Percentiles rank a stretch among this genome's conserved stretches.
Conservation (phyloP, 2,888 invertebrate species). For the Platycheirus albimanus region DNA sequence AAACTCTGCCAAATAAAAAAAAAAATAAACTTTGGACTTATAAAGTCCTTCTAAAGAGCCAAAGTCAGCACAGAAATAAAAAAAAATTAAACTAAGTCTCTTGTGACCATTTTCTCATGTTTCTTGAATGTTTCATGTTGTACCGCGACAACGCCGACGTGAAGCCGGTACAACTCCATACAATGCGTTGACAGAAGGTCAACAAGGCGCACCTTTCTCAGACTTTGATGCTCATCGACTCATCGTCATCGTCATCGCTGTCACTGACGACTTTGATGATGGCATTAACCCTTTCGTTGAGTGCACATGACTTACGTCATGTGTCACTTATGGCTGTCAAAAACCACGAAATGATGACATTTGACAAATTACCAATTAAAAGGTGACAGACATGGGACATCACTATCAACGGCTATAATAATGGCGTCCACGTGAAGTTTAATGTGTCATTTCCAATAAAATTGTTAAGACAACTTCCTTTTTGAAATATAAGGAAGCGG, state of each 20-base stretch:
- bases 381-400: slow-evolving; percentile 46
- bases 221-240: background rate
- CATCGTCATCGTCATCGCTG: background rate
- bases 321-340: slow-evolving; percentile 64
- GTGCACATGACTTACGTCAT: slow-evolving; percentile 59
- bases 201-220: slow-evolving; percentile 63
- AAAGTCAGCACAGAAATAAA: slow-evolving; percentile 1
- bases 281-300: slow-evolving; percentile 61
- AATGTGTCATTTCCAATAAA: slow-evolving; percentile 25
- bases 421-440: slow-evolving; percentile 47
- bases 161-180: slow-evolving; percentile 9
- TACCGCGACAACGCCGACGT: slow-evolving; percentile 33
- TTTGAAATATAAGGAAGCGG: slow-evolving; percentile 8
- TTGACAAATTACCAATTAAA: slow-evolving; percentile 73
- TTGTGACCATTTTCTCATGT: slow-evolving; percentile 68
- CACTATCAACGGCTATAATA: slow-evolving; percentile 40
- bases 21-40: slow-evolving; percentile 19
- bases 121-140: slow-evolving; percentile 51
- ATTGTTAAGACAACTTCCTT: slow-evolving; percentile 51
- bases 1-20: slow-evolving; percentile 3
- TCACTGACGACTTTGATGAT: slow-evolving; percentile 16
- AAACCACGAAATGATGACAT: slow-evolving; percentile 45
- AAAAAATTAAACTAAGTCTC: slow-evolving; percentile 19
- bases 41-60: slow-evolving; percentile 41
- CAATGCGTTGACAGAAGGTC: slow-evolving; percentile 60